Evolutionary conservation across 2,888 invertebrate genomes (phyloP).

Genomic region (Elegia similella): DNA sequence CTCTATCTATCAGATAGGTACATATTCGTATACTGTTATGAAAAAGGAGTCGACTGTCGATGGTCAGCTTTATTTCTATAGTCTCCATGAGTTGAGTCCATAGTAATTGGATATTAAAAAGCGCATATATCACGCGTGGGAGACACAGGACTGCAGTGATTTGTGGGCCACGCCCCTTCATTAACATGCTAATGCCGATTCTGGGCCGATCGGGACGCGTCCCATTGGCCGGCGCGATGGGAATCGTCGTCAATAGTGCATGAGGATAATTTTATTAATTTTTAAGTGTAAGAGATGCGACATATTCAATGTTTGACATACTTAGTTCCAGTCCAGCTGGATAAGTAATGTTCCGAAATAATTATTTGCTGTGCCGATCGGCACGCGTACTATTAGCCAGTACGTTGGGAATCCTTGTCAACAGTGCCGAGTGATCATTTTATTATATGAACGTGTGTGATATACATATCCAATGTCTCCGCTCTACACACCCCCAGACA

Average conservation of each 20-base stretch:
- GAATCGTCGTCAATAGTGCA: background rate
- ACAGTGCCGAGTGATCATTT: too few relatives aligned
- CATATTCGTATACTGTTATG: too few relatives aligned
- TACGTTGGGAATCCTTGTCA: too few relatives aligned
- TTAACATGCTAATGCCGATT: conserved; percentile 75
- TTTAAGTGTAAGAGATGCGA: background rate
- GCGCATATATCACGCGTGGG: conserved; percentile 70
- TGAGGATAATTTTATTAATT: background rate
- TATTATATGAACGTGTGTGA: too few relatives aligned
- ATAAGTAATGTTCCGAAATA: too few relatives aligned
- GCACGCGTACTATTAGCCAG: too few relatives aligned
- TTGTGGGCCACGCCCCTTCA: conserved; percentile 66
- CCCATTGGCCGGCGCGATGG: conserved; percentile 12
- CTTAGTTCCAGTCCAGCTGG: too few relatives aligned
- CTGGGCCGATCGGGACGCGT: conserved; percentile 48
- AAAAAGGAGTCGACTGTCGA: background rate
- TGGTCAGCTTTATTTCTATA: background rate
- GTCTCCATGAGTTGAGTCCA: conserved; percentile 42
- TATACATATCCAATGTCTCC: too few relatives aligned
- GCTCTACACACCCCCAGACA: too few relatives aligned
- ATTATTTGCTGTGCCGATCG: too few relatives aligned
- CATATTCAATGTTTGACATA: too few relatives aligned
- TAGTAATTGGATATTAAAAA: conserved; percentile 76
- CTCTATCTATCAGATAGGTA: too few relatives aligned
- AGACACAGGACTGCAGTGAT: conserved; percentile 37